Evolutionary conservation across 2,888 invertebrate genomes (phyloP).

Genomic region (Temnothorax rugatulus): DNA sequence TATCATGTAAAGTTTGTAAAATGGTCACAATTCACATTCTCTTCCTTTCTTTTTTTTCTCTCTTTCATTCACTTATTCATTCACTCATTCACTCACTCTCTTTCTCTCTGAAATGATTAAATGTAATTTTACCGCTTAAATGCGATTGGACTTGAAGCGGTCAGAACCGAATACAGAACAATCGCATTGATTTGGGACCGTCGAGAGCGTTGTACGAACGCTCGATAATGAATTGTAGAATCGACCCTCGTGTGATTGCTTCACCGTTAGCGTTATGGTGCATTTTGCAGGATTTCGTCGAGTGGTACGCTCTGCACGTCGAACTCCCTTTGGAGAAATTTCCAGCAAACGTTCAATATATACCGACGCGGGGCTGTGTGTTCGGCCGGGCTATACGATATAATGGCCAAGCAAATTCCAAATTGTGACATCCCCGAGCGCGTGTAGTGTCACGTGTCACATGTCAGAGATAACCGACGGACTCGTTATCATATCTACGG

Average conservation of each 20-base stretch:
- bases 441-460: conserved; percentile 52
- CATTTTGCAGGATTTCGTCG: conserved; percentile 42
- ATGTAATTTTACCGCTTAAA: conserved; percentile 31
- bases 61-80: neutral
- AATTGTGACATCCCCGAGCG: conserved; percentile 51
- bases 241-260: conserved; percentile 27
- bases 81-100: neutral
- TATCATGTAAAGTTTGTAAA: conserved; percentile 20
- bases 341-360: conserved; percentile 24
- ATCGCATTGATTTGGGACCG: conserved; percentile 25
- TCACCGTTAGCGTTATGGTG: conserved; percentile 23
- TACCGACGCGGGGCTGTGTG: conserved; percentile 11
- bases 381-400: conserved; percentile 14
- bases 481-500: conserved; percentile 49
- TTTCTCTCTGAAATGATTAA: conserved; percentile 14
- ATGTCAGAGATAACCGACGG: conserved; percentile 46
- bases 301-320: conserved; percentile 23
- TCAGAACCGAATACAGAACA: conserved; percentile 19
- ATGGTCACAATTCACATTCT: neutral
- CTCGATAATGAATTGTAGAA: conserved; percentile 39
- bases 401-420: conserved; percentile 46
- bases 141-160: conserved; percentile 8
- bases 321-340: conserved; percentile 48
- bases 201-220: neutral
- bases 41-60: neutral